Evolutionary conservation across 1,140 invertebrate genomes (phyloP), one percentile per base, ranked within the genome.

Genomic region (Manduca sexta): DNA sequence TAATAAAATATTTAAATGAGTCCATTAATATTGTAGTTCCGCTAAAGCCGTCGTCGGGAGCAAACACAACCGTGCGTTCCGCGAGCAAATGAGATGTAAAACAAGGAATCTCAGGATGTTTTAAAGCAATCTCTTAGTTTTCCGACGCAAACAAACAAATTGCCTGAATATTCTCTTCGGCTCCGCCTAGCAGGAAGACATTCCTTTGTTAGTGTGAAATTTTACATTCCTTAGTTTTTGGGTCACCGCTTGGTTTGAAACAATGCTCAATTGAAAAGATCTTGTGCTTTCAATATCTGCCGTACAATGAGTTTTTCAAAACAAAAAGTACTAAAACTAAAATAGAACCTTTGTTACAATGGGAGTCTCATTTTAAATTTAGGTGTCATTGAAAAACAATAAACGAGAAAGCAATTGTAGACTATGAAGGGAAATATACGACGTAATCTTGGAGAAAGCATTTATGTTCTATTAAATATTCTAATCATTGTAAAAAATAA

Each of bases 1-100:
- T 8, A 26, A 26, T 26, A 26, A 26, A 39, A 14, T 39, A 39
- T 42, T 47, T 21, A 38, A 34, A 44, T 50, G 31, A 40, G 14
- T 44, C 29, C 15, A 46, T 44, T 42, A 44, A 56, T 44, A 39
- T 47, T 12, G 17, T 43, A 50, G 38, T 50, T 38, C 35, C 16
- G 45, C 43, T 49, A 41, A 38, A 44, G 12, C 17, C 18, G 26
- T 39, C 44, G 35, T 39, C 18, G 37, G 37, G 4, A 45, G 45
- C 43, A 53, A 53, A 49, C 35, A 45, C 16, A 34, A 41, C 46
- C 29, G 37, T 41, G 37, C 46, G 13, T 40, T 46, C 41, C 21
- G 29, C 29, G 45, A 54, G 48, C 50, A 54, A 60, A 60, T 60
- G 56, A 54, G 56, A 60, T 60, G 56, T 60, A 51, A 54, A 54